phyloP scores from a whole-genome alignment of 2,888 invertebrate genomes.

The Rapana venosa region DNA sequence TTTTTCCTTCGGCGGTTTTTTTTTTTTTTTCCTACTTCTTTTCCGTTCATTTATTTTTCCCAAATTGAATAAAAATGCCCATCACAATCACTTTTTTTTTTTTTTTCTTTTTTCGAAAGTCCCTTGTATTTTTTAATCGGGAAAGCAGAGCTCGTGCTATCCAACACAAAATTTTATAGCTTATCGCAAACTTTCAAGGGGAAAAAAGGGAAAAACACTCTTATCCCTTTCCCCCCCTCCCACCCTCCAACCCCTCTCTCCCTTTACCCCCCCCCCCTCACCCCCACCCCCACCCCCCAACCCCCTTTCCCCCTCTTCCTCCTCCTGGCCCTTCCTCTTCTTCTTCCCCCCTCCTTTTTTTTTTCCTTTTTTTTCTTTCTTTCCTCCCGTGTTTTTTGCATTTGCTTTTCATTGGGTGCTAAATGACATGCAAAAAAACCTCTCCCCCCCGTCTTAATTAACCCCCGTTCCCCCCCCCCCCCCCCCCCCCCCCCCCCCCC shows the following conservation, averaged over 20 bases:
- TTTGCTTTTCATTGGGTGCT: conserved; percentile 33
- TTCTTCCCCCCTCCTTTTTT: neutral
- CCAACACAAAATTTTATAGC: neutral
- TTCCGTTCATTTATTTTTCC: no score
- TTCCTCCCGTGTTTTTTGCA: conserved; percentile 2
- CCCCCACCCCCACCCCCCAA: neutral
- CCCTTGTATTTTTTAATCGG: no score
- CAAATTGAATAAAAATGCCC: no score
- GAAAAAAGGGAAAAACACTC: neutral
- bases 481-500: neutral
- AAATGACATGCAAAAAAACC: conserved; percentile 42
- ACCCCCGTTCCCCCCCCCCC: neutral
- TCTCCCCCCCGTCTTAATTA: conserved; percentile 32
- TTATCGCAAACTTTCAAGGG: conserved; percentile 6
- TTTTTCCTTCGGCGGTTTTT: no score
- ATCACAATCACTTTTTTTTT: no score
- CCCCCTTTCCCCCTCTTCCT: neutral
- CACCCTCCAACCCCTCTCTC: neutral
- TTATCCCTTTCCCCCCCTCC: no score
- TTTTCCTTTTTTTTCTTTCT: neutral
- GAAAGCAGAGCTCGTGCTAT: neutral
- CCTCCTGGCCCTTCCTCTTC: no score
- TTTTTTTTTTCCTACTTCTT: no score
- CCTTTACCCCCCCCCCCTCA: neutral
- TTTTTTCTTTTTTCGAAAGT: no score